Evolutionary conservation across 2,797 vertebrate species (phyloP).

Genomic region (Muraenolepis orangiensis): DNA sequence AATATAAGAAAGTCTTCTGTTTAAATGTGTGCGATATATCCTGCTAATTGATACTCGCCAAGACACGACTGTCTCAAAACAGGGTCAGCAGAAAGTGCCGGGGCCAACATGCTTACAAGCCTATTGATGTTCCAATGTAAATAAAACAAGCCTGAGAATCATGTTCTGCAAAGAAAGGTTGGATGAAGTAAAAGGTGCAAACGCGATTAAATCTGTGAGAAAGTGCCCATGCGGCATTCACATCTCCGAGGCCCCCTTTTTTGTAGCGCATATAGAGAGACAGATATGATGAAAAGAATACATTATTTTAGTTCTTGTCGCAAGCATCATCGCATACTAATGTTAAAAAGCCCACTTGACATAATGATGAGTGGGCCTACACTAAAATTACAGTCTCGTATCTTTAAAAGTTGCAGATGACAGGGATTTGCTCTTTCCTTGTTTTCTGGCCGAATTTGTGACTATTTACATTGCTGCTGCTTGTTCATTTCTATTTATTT

Average conservation of each 20-base stretch:
- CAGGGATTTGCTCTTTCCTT: conserved; percentile 1
- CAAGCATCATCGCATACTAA: neutral
- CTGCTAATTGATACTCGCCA: neutral
- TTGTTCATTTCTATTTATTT: conserved; percentile 44
- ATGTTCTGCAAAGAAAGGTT: neutral
- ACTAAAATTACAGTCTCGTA: neutral
- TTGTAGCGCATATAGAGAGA: neutral
- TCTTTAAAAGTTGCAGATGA: neutral
- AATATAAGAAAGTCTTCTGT: neutral
- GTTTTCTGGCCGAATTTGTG: neutral
- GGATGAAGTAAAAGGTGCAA: neutral
- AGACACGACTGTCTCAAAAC: neutral
- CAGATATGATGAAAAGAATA: too few relatives aligned
- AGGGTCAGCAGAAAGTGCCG: neutral
- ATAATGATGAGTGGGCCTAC: neutral
- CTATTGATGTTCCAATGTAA: neutral
- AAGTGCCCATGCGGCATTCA: neutral
- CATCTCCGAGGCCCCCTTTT: neutral
- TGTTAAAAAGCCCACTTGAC: neutral
- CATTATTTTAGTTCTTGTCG: neutral
- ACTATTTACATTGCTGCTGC: neutral
- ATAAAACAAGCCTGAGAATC: neutral
- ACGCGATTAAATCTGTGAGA: neutral
- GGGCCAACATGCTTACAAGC: neutral
- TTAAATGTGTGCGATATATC: neutral